These are phyloP conservation scores for Chaetodon auriga DNA, from an alignment of 2,113 vertebrate genomes.

Conservation along the genomic window DNA sequence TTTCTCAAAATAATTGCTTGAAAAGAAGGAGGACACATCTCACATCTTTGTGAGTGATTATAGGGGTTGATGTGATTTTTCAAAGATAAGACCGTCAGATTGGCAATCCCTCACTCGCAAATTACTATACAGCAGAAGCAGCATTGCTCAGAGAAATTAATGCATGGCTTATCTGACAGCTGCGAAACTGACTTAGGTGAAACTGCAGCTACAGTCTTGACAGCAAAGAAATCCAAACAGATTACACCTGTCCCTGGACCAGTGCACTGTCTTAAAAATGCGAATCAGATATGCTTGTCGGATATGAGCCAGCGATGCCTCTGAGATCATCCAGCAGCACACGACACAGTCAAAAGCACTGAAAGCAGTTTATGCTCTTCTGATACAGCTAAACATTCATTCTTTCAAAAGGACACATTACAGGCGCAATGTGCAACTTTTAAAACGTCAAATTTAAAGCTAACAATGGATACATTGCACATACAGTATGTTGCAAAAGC, in stretches of 20 bases:
- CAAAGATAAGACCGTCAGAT: constrained; percentile 5
- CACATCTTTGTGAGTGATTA: constrained; percentile 1
- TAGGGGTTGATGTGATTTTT: constrained; percentile 17
- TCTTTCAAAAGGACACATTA: constrained; percentile 5
- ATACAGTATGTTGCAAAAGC: neutral
- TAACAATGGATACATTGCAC: neutral
- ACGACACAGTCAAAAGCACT: constrained; percentile 6
- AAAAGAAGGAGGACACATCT: neutral
- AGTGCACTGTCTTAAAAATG: constrained; percentile 49
- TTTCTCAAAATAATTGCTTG: neutral
- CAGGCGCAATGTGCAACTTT: constrained; percentile 18
- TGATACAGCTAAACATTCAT: constrained; percentile 20
- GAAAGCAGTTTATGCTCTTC: constrained; percentile 16
- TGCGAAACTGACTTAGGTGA: constrained; percentile 5
- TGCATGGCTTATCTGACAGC: constrained; percentile 14
- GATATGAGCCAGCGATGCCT: constrained; percentile 40
- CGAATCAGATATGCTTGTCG: constrained; percentile 62
- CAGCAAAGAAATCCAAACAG: constrained; percentile 49
- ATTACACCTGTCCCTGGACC: constrained; percentile 62
- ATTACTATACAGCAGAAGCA: constrained; percentile 20
- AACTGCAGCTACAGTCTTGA: constrained; percentile 48
- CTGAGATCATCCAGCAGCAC: constrained; percentile 37
- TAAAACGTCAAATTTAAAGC: constrained; percentile 8
- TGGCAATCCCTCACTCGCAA: constrained; percentile 4
- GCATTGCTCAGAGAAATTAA: constrained; percentile 1